Evolutionary conservation across 2,888 invertebrate species (phyloP), one percentile per base, ranked within the genome.

Genomic region (Athrips mouffetella): DNA sequence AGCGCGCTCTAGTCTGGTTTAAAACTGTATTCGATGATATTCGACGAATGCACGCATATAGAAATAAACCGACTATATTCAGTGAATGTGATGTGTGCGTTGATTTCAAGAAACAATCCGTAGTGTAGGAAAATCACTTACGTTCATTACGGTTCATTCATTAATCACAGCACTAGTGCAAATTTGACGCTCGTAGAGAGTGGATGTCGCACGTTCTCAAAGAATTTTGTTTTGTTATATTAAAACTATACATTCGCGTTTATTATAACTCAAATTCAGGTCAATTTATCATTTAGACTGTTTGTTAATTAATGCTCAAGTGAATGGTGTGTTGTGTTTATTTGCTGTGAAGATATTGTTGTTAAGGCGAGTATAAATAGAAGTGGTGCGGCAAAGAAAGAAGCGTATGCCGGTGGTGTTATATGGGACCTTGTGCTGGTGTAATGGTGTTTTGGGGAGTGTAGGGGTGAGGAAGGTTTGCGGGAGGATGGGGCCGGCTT

Each of bases 211-310:
- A 25, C 23, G 23, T 40, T 16, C 40, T 13, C 40, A 7, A 40
- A 40, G 25, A 25, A 40, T 23, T 16, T 40, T 40, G 40, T 40
- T 40, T 40, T 23, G 40, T 40, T 40, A 21, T 25, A 40, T 23
- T 21, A 40, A 40, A 37, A 40, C 23, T 40, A 25, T 23, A 23
- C 21, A 40, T 40, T 23, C 13, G 39, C 39, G 40, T 40, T 23
- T 25, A 25, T 40, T 23, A 23, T 40, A 15, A 40, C 25, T 23
- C 8, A 40, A 40, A 25, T 23, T 11, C 25, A 25, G 23, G 40
- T 25, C 40, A 25, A 40, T 13, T 40, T 40, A 40, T 40, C 11
- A 40, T 7, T 7, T n/a, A 20, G 21, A n/a, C 6, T 40, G 25
- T 21, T 25, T 8, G 8, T 40, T 2, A 11, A 40, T 40, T 40